Percentiles rank a stretch among this genome's conserved stretches.
phyloP scores from a whole-genome alignment of 1,140 invertebrate genomes.

The Zaprionus nigranus region DNA sequence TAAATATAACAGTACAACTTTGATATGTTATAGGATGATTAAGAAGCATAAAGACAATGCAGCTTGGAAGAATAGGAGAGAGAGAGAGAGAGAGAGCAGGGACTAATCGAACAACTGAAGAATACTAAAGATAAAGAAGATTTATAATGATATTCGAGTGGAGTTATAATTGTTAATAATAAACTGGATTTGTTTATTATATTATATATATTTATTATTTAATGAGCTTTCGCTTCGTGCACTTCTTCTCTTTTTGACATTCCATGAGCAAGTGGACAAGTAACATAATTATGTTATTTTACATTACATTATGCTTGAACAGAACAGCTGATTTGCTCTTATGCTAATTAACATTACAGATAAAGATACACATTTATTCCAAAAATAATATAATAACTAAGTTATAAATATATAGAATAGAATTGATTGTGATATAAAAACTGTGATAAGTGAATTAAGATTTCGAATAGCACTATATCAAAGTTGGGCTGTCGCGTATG shows the following conservation, averaged over 20 bases:
- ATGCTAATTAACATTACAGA: too few relatives aligned
- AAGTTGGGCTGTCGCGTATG: slow-evolving; percentile 32
- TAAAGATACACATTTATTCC: too few relatives aligned
- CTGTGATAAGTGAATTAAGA: slow-evolving; percentile 35
- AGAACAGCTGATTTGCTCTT: too few relatives aligned
- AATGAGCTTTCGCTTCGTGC: too few relatives aligned
- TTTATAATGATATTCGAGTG: not conserved
- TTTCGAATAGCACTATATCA: slow-evolving; percentile 35
- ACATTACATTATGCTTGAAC: too few relatives aligned
- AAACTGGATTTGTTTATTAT: too few relatives aligned
- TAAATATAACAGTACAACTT: slow-evolving; percentile 37
- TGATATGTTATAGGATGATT: slow-evolving; percentile 20
- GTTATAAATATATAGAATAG: not conserved
- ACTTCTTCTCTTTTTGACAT: too few relatives aligned
- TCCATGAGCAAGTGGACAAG: too few relatives aligned
- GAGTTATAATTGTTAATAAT: too few relatives aligned
- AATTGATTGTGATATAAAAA: slow-evolving; percentile 7
- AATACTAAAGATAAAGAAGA: not conserved
- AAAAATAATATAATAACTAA: not conserved
- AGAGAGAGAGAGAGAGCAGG: not conserved
- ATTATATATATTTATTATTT: too few relatives aligned
- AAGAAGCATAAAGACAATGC: not conserved
- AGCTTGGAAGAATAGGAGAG: not conserved
- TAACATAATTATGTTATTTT: too few relatives aligned
- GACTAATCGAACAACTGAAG: not conserved